Conservation (phyloP, 2,888 invertebrate genomes). For the Allolobophora icterica region DNA sequence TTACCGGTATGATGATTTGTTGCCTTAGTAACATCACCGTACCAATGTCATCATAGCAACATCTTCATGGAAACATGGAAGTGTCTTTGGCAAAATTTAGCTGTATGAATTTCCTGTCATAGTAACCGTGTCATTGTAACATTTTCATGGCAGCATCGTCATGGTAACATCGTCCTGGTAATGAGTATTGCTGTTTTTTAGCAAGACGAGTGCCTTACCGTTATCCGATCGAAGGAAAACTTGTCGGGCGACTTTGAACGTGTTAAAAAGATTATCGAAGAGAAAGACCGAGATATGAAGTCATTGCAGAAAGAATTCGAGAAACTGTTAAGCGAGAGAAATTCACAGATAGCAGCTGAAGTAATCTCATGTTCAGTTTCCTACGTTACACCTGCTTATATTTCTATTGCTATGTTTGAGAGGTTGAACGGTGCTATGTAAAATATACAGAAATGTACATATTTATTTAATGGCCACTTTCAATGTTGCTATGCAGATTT, state of each 20-base stretch:
- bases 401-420: neutral
- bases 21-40: neutral
- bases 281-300: neutral
- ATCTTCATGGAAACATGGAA: neutral
- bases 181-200: slow-evolving; percentile 18
- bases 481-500: too few relatives aligned
- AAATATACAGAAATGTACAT: too few relatives aligned
- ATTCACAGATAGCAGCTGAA: neutral
- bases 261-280: neutral
- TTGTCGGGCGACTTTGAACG: neutral
- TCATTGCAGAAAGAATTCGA: neutral
- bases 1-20: neutral
- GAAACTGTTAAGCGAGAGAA: neutral
- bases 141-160: too few relatives aligned
- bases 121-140: neutral
- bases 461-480: too few relatives aligned
- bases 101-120: neutral
- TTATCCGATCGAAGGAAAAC: neutral
- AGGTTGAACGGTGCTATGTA: neutral
- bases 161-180: neutral
- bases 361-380: neutral
- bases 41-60: too few relatives aligned
- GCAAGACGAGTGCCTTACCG: slow-evolving; percentile 1
- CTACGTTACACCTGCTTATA: neutral
- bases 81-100: too few relatives aligned